Conservation (phyloP, 1,140 invertebrate species). For the Hyphantria cunea region DNA sequence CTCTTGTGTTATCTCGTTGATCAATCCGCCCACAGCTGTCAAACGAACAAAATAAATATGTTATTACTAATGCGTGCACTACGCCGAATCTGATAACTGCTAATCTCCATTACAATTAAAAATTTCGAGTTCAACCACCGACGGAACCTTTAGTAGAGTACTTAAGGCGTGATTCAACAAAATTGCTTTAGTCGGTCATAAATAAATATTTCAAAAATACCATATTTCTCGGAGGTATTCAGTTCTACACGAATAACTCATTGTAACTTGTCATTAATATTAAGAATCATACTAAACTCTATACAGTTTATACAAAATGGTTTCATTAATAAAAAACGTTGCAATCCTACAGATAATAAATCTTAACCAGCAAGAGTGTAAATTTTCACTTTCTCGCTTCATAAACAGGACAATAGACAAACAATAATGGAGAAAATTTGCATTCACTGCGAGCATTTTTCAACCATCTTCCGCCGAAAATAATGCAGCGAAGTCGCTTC, state of each 20-base stretch:
- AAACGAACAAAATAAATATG: slow-evolving; percentile 77
- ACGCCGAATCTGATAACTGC: slow-evolving; percentile 65
- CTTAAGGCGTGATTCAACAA: slow-evolving; percentile 52
- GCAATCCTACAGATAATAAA: slow-evolving; percentile 31
- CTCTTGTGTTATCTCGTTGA: slow-evolving; percentile 50
- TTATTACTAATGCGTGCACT: slow-evolving; percentile 75
- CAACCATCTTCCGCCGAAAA: slow-evolving; percentile 67
- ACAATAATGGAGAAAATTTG: slow-evolving; percentile 75
- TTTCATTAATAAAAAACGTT: slow-evolving; percentile 12
- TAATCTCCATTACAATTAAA: slow-evolving; percentile 79
- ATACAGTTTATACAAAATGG: neutral
- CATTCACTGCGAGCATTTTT: slow-evolving; percentile 71
- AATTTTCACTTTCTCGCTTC: slow-evolving; percentile 54
- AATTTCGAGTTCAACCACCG: slow-evolving; percentile 51
- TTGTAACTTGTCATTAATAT: slow-evolving; percentile 39
- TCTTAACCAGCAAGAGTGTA: slow-evolving; percentile 18
- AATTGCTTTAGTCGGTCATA: slow-evolving; percentile 40
- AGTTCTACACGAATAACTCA: slow-evolving; percentile 41
- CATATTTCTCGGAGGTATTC: slow-evolving; percentile 41
- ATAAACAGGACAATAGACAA: slow-evolving; percentile 74
- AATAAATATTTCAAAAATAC: slow-evolving; percentile 45
- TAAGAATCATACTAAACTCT: too few species aligned
- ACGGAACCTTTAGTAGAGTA: slow-evolving; percentile 26
- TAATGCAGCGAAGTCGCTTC: slow-evolving; percentile 66
- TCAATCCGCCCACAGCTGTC: slow-evolving; percentile 74